Base-by-base conservation (phyloP, 2,888 invertebrate species). In the Epistrophe eligans region DNA sequence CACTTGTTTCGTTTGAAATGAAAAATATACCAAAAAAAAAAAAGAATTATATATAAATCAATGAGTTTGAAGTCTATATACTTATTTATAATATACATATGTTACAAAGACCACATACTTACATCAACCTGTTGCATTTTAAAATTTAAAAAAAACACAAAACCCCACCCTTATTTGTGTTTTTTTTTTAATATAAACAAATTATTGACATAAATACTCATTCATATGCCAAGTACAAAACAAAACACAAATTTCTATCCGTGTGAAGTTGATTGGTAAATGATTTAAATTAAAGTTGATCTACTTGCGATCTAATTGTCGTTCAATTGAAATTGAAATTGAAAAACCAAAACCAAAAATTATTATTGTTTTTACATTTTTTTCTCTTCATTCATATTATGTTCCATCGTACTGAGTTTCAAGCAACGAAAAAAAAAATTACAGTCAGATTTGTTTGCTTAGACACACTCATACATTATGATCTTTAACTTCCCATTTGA, bases 241-340 rank as follows among this genome's bases (percentile, higher is more conserved):
- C 2, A 40, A 24, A 48, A 48, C 28, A 28, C 38, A 19, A 67
- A 67, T 67, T 55, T 40, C 70, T 38, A 70, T 40, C 55, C 38
- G 70, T 55, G 70, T 70, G 70, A 60, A 80, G 50, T 66, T 79
- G 79, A 57, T 79, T 67, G 62, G 48, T 52, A 74, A 50, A 60
- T 67, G 60, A 76, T 70, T 70, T 70, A 67, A 70, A 64, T 70
- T 43, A 11, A 60, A 73, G 70, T 76, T 77, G 71, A 82, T 77
- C 81, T 62, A 76, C 71, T 82, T 72, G 76, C 77, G 40, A 72
- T 15, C 77, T 55, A 82, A 82, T 77, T 77, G 81, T 60, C 50
- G 38, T 58, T 77, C 77, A 58, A 77, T 71, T 77, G 60, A 77
- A 77, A 77, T 71, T 77, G 60, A 77, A 77, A 66, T 66, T 35